Base-by-base conservation (phyloP, 1,140 invertebrate species). In the Drosophila watanabei region DNA sequence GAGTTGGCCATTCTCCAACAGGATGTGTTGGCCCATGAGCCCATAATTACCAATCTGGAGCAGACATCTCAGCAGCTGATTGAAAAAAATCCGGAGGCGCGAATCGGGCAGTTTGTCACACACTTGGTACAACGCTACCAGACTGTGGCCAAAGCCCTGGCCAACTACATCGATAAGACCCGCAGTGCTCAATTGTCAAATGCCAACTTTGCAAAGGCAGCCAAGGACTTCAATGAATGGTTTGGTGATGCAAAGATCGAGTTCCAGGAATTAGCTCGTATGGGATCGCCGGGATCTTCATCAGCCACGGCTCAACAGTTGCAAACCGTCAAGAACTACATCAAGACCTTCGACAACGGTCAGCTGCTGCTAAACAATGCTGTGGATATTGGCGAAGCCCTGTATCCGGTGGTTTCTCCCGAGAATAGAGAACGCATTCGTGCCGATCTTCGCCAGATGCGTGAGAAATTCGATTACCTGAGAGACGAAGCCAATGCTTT, bases 391-490 rank as follows among this genome's bases (percentile, higher is more conserved):
- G 98, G 98, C 13, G 98, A 99, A 94, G 95, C 96, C 46, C 93
- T 99, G 1, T 98, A 98, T 80, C 95, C 97, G 10, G 96, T 96
- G 30, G 97, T 98, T 5, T 97, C 96, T 9, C 96, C 97, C 16
- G 97, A 98, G 92, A 97, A 98, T 57, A 94, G 98, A 68, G 98
- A 99, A 82, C 93, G 94, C 18, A 96, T 99, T 39, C 95, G 98
- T 69, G 94, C 95, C 59, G 97, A 99, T 90, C 93, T 99, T 32
- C 95, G 97, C 91, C 94, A 95, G 63, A 94, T 99, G 52, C 95
- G 98, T 48, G 96, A 97, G 85, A 94, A 95, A 41, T 98, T 97
- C 92, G 98, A 99, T 94, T 94, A 95, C 52, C 95, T 98, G 18
- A 95, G 97, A 33, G 98, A 99, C 91, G 96, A 96, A 88, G 95